Conservation (phyloP, 2,888 invertebrate species). For the Agrotis clavis region DNA sequence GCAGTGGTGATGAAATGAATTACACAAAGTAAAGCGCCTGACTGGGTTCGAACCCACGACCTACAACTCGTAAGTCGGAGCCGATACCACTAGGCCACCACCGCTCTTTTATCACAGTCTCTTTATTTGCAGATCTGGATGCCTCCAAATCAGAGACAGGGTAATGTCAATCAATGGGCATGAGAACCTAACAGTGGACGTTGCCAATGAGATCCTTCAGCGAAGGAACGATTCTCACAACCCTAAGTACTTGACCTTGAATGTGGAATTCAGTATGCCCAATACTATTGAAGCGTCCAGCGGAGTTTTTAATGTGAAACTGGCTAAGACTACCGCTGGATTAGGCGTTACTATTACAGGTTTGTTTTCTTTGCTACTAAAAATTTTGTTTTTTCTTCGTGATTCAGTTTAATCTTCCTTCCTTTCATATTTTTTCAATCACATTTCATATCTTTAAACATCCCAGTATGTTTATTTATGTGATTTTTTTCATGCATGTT, state of each 20-base stretch:
- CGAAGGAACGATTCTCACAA: conserved; percentile 91
- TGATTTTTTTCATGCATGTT: conserved; percentile 6
- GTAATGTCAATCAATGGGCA: conserved; percentile 96
- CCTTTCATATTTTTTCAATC: background rate
- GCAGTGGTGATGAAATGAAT: no score
- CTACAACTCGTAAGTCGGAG: no score
- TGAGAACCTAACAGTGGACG: conserved; percentile 92
- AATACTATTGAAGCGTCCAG: conserved; percentile 97
- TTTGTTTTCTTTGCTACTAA: conserved; percentile 64
- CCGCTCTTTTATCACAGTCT: background rate
- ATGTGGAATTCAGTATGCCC: conserved; percentile 97
- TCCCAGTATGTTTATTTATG: background rate
- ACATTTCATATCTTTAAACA: no score
- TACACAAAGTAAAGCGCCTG: no score
- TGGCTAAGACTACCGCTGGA: conserved; percentile 95
- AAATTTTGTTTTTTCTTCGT: background rate
- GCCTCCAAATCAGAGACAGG: conserved; percentile 95
- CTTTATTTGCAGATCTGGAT: conserved; percentile 92
- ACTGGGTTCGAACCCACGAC: no score
- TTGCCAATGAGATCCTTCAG: conserved; percentile 91
- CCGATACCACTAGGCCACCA: no score
- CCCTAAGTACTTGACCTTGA: conserved; percentile 93
- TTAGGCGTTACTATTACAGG: conserved; percentile 97
- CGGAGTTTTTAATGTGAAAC: conserved; percentile 97
- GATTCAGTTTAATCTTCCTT: background rate